phyloP scores from a whole-genome alignment of 2,113 vertebrate species.

The Leucopternis melanops region DNA sequence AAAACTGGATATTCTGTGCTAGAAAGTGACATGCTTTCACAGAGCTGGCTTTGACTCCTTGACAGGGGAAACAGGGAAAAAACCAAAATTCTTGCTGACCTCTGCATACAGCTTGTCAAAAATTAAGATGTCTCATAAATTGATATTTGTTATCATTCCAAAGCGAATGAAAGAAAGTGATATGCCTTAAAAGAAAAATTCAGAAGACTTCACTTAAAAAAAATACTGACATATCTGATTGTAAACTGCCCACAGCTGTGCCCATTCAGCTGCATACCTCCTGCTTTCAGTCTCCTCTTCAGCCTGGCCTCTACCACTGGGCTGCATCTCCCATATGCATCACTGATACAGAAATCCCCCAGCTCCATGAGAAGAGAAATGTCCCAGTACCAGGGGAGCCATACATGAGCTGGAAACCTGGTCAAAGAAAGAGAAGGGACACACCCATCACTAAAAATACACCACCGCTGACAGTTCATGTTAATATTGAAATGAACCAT shows the following conservation, averaged over 20 bases:
- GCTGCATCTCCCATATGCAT: not conserved
- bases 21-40: not conserved
- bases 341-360: not conserved
- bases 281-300: not conserved
- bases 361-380: not conserved
- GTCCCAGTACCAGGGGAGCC: not conserved
- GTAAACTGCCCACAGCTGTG: not conserved
- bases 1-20: not conserved
- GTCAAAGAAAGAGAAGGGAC: not conserved
- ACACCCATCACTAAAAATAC: not conserved
- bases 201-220: not conserved
- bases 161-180: not conserved
- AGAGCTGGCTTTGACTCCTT: not conserved
- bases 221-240: not conserved
- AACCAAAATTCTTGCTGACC: not conserved
- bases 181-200: not conserved
- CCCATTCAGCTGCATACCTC: not conserved
- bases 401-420: fast-evolving
- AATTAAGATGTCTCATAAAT: not conserved
- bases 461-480: not conserved
- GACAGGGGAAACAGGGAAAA: not conserved
- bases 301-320: not conserved
- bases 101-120: not conserved
- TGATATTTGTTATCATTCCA: not conserved
- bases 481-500: not conserved